Base-by-base conservation (phyloP, 2,888 invertebrate genomes). In the Tenthredo livida region DNA sequence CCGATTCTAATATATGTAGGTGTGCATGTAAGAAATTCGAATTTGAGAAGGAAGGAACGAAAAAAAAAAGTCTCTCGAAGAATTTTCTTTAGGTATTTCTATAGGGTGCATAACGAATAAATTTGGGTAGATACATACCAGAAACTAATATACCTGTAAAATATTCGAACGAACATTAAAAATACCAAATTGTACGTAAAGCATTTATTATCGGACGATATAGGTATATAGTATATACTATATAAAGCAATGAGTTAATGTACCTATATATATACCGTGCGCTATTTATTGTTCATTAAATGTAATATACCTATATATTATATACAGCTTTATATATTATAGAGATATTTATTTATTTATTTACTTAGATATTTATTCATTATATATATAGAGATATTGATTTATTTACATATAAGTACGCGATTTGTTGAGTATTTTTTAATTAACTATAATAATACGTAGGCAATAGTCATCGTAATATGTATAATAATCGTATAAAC, bases 271-370 rank as follows among this genome's bases (percentile, higher is more conserved):
- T 33, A 70, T 29, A 29, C 17, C n/a, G n/a, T 67, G 37, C 17
- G 5, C 61, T 61, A 61, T 61, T 70, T 67, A 67, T 70, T 12
- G 37, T 29, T 70, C 50, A 70, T 33, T 70, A 70, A 15, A 70
- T 70, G 17, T 70, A 37, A 29, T 17, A 17, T 70, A 70, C 7
- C 33, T 33, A 40, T 40, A 37, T 72, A 72, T 9, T 40, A 72
- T 72, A 10, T 40, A 72, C n/a, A 10, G 15, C 37, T 40, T 40
- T 72, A 65, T 65, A 65, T 58, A 58, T 50, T 50, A 50, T 50
- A 17, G 50, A 50, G 50, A 50, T 21, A 72, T 21, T 72, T 72
- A 40, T 40, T 40, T 37, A 72, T n/a, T 10, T 72, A 72, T 72
- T 37, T 43, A 72, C 43, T n/a, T 40, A 72, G n/a, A 15, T 72